These are phyloP conservation scores for Xyliphius kryptos DNA, from an alignment of 2,113 vertebrate species.

Conservation along the genomic window DNA sequence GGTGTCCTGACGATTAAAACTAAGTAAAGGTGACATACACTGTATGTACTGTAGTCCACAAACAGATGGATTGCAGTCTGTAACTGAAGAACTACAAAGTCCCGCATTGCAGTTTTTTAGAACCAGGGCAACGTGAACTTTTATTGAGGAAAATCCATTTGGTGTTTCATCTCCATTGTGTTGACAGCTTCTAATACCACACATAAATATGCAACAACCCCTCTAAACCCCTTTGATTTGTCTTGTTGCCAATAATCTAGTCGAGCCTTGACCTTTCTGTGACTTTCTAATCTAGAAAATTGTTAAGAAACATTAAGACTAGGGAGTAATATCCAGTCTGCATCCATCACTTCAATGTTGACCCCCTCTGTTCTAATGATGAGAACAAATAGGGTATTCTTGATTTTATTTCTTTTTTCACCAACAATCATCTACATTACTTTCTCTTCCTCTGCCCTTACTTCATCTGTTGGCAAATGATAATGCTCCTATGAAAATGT, in stretches of 20 bases:
- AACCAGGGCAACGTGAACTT: too few relatives aligned
- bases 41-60: too few relatives aligned
- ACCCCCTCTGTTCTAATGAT: conserved; percentile 51
- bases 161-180: background rate
- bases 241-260: conserved; percentile 33
- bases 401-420: conserved; percentile 32
- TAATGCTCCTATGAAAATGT: conserved; percentile 54
- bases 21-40: too few relatives aligned
- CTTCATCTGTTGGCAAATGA: conserved; percentile 58
- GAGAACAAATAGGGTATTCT: conserved; percentile 55
- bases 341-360: conserved; percentile 52
- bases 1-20: too few relatives aligned
- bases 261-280: conserved; percentile 50
- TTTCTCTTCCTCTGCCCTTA: conserved; percentile 34
- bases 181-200: background rate
- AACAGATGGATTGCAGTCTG: too few relatives aligned
- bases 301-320: conserved; percentile 38
- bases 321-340: conserved; percentile 43
- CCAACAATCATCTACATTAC: conserved; percentile 49
- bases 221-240: conserved; percentile 33
- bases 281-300: conserved; percentile 47
- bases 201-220: conserved; percentile 35
- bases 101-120: too few relatives aligned
- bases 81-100: too few relatives aligned
- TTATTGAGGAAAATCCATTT: too few relatives aligned